These are phyloP conservation scores for Lasioglossum villosulum DNA, from an alignment of 2,888 invertebrate genomes.

Conservation along the genomic window DNA sequence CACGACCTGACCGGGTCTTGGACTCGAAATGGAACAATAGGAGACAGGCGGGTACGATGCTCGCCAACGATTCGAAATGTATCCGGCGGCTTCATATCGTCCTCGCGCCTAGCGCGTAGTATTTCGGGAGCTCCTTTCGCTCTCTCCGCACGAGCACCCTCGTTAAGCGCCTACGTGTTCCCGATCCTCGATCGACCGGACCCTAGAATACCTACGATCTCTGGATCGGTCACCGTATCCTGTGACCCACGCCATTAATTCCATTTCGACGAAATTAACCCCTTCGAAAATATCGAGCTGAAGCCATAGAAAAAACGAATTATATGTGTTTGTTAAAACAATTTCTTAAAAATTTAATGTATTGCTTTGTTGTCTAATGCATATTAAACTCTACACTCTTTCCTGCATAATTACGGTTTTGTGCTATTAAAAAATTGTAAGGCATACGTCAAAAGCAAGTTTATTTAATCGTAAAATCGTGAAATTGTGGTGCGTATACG, in stretches of 20 bases:
- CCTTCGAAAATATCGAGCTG: background rate
- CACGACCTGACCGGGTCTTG: background rate
- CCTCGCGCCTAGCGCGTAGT: constrained; percentile 41
- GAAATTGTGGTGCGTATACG: too few relatives aligned
- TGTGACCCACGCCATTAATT: constrained; percentile 47
- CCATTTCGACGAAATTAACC: constrained; percentile 37
- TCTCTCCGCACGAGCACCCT: constrained; percentile 73
- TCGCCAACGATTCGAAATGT: constrained; percentile 46
- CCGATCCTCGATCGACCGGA: constrained; percentile 71
- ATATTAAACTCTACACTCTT: too few relatives aligned
- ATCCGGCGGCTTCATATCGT: constrained; percentile 47
- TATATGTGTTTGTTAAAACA: too few relatives aligned
- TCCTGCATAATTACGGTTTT: too few relatives aligned
- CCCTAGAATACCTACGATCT: constrained; percentile 54
- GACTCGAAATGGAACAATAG: constrained; percentile 23
- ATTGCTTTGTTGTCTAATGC: too few relatives aligned
- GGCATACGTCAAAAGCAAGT: too few relatives aligned
- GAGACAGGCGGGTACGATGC: constrained; percentile 20
- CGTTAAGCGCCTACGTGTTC: constrained; percentile 79
- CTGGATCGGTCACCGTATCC: constrained; percentile 46
- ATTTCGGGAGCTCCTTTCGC: constrained; percentile 65
- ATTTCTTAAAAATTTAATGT: too few relatives aligned
- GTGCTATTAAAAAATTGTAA: too few relatives aligned
- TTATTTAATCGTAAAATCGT: too few relatives aligned
- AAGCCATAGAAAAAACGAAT: too few relatives aligned